Base-by-base conservation (phyloP, 2,888 invertebrate species). In the Hypena proboscidalis region DNA sequence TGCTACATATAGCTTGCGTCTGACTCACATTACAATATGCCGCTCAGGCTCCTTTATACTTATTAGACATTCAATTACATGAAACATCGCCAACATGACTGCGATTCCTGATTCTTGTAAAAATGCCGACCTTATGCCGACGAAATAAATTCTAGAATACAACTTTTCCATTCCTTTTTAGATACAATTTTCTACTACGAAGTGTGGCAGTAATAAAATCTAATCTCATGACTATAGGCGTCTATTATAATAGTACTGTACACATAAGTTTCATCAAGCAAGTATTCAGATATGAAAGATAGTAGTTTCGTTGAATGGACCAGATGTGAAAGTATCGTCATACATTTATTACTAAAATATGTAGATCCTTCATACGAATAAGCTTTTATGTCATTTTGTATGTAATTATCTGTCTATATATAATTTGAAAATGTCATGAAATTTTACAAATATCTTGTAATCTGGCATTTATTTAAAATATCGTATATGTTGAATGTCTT, bases 1-100 rank as follows among this genome's bases (percentile, higher is more conserved):
- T 65, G 77, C 80, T 82, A 77, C 77, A 72, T 32, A 35, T 80
- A 78, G 80, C 77, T 83, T 83, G 74, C 76, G 69, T 80, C 81
- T 73, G 70, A 77, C 59, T 75, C 67, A 67, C 52, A 65, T 51
- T 74, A 71, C 70, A 64, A 51, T 68, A 67, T 48, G 74, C 77
- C 73, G 45, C 49, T 75, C 55, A 10, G 77, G 75, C 74, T 61
- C 43, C 27, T 51, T 36, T 49, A 55, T 59, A 62, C 49, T 70
- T 65, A 61, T 67, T 64, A 68, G 66, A 62, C 50, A 50, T 58
- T 58, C 38, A 33, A 56, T 53, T 63, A 58, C 58, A 46, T 49
- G 42, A 41, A 47, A 48, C 19, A 52, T 51, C 43, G 33, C 54
- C 51, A 44, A 51, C 40, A 13, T 10, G 32, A 36, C 31, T 27